A percentile compares a stretch with the other conserved stretches of the same genome.
These are phyloP conservation scores for Isaurus tuberculatus DNA, from an alignment of 92 coral and sea anemone genomes.

Conservation along the genomic window DNA sequence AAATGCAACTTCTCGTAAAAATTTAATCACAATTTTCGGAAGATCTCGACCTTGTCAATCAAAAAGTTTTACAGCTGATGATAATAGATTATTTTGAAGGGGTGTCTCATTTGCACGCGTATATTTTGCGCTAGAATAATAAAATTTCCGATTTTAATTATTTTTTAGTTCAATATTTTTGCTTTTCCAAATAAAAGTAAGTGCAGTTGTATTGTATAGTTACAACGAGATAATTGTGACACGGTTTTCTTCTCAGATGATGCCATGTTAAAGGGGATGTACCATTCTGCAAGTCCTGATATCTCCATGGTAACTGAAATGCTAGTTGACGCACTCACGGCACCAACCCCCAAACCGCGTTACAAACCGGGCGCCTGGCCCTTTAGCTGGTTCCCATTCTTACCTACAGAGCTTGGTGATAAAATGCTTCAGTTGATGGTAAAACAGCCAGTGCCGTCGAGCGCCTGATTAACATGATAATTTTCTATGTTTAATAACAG, in stretches of 20 bases:
- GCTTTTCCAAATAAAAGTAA: background rate
- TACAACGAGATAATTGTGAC: no score
- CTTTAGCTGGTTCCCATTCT: slow-evolving; percentile 52
- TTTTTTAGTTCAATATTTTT: background rate
- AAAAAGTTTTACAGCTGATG: no score
- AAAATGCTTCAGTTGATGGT: slow-evolving; percentile 29
- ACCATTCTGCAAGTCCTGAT: slow-evolving; percentile 43
- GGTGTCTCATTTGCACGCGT: no score
- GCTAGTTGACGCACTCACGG: slow-evolving; percentile 53
- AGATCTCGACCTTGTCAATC: no score
- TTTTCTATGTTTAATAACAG: no score
- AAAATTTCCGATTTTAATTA: no score
- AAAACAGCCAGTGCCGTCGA: background rate
- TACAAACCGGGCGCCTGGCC: slow-evolving; percentile 48
- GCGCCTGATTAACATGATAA: background rate
- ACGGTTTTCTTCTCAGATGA: slow-evolving; percentile 35
- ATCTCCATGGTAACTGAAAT: slow-evolving; percentile 44
- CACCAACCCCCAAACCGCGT: slow-evolving; percentile 49
- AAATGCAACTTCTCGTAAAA: no score
- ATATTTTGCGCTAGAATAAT: no score
- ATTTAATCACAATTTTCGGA: no score
- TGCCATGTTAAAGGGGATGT: slow-evolving; percentile 43
- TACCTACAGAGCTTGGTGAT: slow-evolving; percentile 56
- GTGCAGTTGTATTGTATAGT: no score
- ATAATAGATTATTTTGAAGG: no score